Evolutionary conservation across 2,113 vertebrate genomes (phyloP).

Genomic region (Carassius gibelio): DNA sequence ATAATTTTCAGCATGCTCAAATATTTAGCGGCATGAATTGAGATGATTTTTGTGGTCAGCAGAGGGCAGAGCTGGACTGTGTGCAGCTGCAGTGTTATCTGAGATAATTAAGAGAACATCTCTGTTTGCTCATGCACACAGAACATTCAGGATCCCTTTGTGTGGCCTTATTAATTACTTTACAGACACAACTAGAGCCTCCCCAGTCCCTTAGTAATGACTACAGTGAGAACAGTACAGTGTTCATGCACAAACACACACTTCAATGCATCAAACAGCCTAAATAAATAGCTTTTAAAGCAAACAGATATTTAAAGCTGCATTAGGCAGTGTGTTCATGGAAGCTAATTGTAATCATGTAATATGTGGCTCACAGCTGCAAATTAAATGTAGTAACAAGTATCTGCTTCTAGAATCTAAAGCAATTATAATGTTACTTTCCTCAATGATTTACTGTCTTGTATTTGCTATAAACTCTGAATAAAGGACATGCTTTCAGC

Average conservation of each 20-base stretch:
- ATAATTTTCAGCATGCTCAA: background rate
- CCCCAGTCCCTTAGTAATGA: background rate
- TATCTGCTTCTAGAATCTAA: background rate
- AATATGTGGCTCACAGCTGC: background rate
- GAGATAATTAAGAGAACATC: conserved; percentile 48
- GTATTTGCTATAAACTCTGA: background rate
- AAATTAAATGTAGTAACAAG: background rate
- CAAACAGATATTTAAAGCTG: background rate
- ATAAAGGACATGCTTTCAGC: background rate
- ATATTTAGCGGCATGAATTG: background rate
- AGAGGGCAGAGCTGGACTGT: conserved; percentile 76
- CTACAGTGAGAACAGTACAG: background rate
- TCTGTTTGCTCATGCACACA: conserved; percentile 60
- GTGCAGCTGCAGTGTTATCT: conserved; percentile 40
- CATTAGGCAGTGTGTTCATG: background rate
- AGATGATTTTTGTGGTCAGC: conserved; percentile 69
- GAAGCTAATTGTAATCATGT: background rate
- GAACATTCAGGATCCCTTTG: conserved; percentile 63
- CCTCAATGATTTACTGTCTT: no score
- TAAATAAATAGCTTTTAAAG: background rate
- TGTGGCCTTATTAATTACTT: conserved; percentile 71
- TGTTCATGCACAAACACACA: background rate
- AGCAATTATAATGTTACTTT: no score
- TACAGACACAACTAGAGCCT: conserved; percentile 11
- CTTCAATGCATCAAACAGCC: background rate